Conservation (phyloP, 2,113 vertebrate genomes). For the Origma solitaria region DNA sequence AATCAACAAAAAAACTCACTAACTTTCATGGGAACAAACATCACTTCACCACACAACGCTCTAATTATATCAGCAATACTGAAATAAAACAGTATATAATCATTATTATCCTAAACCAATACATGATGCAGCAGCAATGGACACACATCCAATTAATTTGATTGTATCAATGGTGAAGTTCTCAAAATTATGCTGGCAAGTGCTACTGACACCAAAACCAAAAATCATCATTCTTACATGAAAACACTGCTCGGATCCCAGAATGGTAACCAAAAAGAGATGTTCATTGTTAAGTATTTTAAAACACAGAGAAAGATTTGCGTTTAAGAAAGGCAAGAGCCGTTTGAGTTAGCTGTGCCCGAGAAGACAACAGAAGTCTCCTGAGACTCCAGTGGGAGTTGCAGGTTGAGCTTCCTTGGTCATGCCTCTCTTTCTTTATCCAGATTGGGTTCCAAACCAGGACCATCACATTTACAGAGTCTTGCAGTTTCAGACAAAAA, state of each 20-base stretch:
- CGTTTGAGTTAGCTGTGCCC: neutral
- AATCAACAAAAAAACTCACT: neutral
- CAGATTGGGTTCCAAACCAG: neutral
- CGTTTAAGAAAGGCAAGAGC: neutral
- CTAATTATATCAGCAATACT: neutral
- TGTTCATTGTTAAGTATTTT: neutral
- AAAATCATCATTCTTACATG: neutral
- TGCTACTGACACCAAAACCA: neutral
- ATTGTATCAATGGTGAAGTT: neutral
- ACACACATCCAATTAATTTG: neutral
- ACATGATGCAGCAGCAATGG: neutral
- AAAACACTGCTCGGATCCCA: neutral
- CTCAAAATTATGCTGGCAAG: neutral
- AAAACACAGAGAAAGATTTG: neutral
- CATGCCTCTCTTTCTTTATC: neutral
- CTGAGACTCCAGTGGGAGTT: neutral
- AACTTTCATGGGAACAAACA: neutral
- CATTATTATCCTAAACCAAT: neutral
- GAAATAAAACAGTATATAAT: neutral
- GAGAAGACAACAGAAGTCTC: neutral
- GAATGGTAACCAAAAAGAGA: neutral
- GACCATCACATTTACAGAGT: neutral
- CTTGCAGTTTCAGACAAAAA: neutral
- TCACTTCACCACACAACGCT: neutral
- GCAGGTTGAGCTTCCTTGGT: neutral